Evolutionary conservation across 2,888 invertebrate species (phyloP).

Genomic region (Stenolophus ochropezus): DNA sequence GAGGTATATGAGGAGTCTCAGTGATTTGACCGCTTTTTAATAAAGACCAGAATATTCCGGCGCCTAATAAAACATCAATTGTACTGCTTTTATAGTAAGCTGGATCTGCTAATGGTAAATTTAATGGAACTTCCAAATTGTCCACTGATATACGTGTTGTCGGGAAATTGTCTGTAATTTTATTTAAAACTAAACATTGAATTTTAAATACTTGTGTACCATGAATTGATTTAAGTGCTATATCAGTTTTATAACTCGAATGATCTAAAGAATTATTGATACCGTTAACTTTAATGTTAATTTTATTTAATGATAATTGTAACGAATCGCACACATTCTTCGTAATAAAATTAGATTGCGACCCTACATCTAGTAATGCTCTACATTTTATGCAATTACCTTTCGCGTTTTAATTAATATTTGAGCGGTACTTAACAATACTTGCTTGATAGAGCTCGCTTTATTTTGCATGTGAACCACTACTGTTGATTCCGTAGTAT

Average conservation of each 20-base stretch:
- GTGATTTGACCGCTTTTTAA: not conserved
- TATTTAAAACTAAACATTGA: conserved; percentile 13
- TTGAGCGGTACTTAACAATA: conserved; percentile 46
- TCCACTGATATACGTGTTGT: not conserved
- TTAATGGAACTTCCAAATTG: not conserved
- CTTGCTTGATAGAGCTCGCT: not conserved
- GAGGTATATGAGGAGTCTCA: not conserved
- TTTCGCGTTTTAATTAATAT: conserved; percentile 23
- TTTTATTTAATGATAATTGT: not conserved
- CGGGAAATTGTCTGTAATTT: conserved; percentile 12
- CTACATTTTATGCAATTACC: conserved; percentile 17
- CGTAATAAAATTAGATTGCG: conserved; percentile 45
- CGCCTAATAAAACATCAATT: conserved; percentile 10
- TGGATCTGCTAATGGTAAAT: conserved; percentile 25
- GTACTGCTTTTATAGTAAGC: not conserved
- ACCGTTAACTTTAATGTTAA: not conserved
- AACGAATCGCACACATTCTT: not conserved
- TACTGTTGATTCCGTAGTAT: not conserved
- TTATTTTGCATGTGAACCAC: conserved; percentile 7
- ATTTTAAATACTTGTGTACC: not conserved
- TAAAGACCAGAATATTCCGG: conserved; percentile 20
- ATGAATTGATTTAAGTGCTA: not conserved
- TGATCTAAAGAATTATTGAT: conserved; percentile 4
- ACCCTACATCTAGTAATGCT: conserved; percentile 45
- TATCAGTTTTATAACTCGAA: not conserved